phyloP scores from a whole-genome alignment of 1,140 invertebrate species.

The Pseudomyrmex cubaensis region DNA sequence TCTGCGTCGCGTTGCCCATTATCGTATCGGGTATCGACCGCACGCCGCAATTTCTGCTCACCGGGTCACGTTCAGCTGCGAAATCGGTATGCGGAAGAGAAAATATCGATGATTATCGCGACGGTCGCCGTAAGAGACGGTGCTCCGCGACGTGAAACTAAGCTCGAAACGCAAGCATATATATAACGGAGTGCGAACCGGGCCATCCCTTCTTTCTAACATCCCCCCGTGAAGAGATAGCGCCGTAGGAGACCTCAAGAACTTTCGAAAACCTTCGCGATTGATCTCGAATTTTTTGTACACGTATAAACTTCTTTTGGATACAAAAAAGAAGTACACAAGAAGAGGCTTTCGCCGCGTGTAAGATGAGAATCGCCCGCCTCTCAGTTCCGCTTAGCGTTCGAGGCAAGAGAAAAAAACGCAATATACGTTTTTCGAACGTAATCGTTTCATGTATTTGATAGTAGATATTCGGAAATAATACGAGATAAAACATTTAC shows the following conservation, averaged over 20 bases:
- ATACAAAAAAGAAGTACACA: too few relatives aligned
- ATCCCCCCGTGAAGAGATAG: conserved; percentile 16
- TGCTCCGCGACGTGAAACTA: conserved; percentile 69
- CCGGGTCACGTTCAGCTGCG: conserved; percentile 80
- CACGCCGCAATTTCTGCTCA: conserved; percentile 81
- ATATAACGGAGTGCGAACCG: conserved; percentile 53
- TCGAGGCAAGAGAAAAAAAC: too few relatives aligned
- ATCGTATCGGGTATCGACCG: conserved; percentile 80
- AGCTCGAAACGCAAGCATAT: conserved; percentile 41
- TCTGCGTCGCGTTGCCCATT: conserved; percentile 77
- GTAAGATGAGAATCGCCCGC: too few relatives aligned
- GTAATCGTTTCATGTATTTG: too few relatives aligned
- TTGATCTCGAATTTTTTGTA: too few relatives aligned
- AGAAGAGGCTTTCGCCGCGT: too few relatives aligned
- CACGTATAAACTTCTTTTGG: too few relatives aligned
- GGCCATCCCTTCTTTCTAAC: conserved; percentile 33
- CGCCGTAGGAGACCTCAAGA: conserved; percentile 8
- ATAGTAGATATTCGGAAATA: too few relatives aligned
- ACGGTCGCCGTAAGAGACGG: conserved; percentile 58
- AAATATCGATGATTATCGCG: conserved; percentile 84
- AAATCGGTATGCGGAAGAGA: conserved; percentile 84
- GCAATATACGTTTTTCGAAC: too few relatives aligned
- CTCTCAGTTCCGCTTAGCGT: too few relatives aligned
- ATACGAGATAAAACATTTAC: background rate
- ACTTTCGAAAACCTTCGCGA: background rate